A percentile compares a stretch with the other conserved stretches of the same genome.
Evolutionary conservation across 2,797 vertebrate species (phyloP).

Genomic region (Bradypodion ventrale): DNA sequence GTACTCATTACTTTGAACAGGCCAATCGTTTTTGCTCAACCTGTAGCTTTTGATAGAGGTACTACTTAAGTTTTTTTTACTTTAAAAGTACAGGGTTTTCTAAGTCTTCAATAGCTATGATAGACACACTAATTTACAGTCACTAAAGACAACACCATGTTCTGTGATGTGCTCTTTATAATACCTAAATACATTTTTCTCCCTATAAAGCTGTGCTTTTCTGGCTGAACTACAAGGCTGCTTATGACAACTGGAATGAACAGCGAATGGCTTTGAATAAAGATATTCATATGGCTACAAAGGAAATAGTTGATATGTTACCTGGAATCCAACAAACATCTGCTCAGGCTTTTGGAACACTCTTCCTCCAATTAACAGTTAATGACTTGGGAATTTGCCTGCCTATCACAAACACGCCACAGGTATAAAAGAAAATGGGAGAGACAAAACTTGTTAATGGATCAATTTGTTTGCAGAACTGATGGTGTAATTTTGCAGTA

Average conservation of each 20-base stretch:
- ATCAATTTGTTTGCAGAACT: rapidly evolving
- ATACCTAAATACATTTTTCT: constrained; percentile 38
- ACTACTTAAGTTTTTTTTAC: constrained; percentile 29
- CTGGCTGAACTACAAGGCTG: constrained; percentile 99
- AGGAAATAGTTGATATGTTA: constrained; percentile 97
- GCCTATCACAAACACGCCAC: constrained; percentile 88
- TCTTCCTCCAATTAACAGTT: constrained; percentile 97
- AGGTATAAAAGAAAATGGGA: constrained; percentile 64
- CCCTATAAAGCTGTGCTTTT: constrained; percentile 89
- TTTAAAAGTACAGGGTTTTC: not conserved
- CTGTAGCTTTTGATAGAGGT: constrained; percentile 98
- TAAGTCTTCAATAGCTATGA: not conserved
- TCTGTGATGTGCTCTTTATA: not conserved
- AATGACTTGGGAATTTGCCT: constrained; percentile 97
- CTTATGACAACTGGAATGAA: constrained; percentile 99
- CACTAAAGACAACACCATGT: not conserved
- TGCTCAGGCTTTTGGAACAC: constrained; percentile 95
- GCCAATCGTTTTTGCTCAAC: constrained; percentile 97
- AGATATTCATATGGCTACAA: constrained; percentile 97
- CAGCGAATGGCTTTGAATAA: constrained; percentile 96
- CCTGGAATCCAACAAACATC: constrained; percentile 98
- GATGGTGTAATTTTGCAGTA: not conserved
- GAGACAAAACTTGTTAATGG: constrained; percentile 6
- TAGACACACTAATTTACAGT: not conserved
- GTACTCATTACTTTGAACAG: constrained; percentile 97